A percentile compares a stretch with the other conserved stretches of the same genome.
Conservation (phyloP, 2,888 invertebrate genomes). For the Megastigmus dorsalis region DNA sequence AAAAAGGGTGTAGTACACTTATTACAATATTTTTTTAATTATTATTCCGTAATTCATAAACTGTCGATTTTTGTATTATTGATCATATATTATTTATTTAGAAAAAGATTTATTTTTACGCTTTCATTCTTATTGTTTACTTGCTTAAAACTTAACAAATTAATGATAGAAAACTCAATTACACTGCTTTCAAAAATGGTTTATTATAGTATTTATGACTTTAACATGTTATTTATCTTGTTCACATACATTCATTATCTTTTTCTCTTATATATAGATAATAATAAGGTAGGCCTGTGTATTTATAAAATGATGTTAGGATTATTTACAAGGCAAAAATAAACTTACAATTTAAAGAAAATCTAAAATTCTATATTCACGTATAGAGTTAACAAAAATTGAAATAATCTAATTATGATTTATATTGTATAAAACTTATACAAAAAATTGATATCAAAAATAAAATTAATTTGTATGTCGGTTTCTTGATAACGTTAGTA, state of each 20-base stretch:
- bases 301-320: background rate
- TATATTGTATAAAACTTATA: slow-evolving; percentile 9
- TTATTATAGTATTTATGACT: slow-evolving; percentile 1
- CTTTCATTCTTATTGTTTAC: too few species aligned
- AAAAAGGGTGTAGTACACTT: too few species aligned
- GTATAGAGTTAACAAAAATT: slow-evolving; percentile 2
- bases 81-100: background rate
- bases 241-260: slow-evolving; percentile 6
- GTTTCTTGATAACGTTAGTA: background rate
- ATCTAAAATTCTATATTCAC: background rate
- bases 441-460: slow-evolving; percentile 15
- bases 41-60: background rate
- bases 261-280: background rate
- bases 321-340: slow-evolving; percentile 28
- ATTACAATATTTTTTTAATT: background rate
- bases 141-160: too few species aligned
- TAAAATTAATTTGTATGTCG: slow-evolving; percentile 12
- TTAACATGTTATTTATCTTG: background rate
- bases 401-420: background rate
- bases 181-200: background rate
- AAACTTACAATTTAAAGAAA: slow-evolving; percentile 1
- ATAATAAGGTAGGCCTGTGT: background rate
- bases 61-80: too few species aligned
- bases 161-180: too few species aligned
- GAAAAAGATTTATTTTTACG: too few species aligned